phyloP scores from a whole-genome alignment of 1,140 invertebrate species.

The Drosophila melanica region DNA sequence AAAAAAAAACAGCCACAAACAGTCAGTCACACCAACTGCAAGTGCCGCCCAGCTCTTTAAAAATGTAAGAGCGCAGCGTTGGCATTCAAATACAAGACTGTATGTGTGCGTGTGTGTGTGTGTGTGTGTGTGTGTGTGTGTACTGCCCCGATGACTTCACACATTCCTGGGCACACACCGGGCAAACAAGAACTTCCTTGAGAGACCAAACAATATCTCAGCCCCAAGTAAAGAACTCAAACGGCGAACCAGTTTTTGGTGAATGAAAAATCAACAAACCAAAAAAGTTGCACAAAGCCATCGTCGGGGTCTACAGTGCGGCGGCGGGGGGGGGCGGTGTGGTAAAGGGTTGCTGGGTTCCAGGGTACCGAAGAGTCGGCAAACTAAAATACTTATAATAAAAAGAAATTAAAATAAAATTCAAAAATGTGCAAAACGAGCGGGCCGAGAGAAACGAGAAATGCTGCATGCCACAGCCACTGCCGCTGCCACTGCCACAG shows the following conservation, averaged over 20 bases:
- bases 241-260: slow-evolving; percentile 80
- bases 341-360: slow-evolving; percentile 9
- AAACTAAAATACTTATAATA: slow-evolving; percentile 77
- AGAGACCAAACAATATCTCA: slow-evolving; percentile 49
- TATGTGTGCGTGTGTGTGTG: slow-evolving; percentile 20
- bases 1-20: too few relatives aligned
- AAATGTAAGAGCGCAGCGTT: slow-evolving; percentile 65
- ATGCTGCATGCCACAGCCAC: slow-evolving; percentile 70
- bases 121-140: slow-evolving; percentile 14
- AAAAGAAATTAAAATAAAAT: slow-evolving; percentile 83
- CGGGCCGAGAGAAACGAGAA: slow-evolving; percentile 58
- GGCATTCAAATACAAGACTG: slow-evolving; percentile 63
- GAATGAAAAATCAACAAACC: slow-evolving; percentile 80
- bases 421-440: slow-evolving; percentile 82
- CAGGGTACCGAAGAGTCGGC: slow-evolving; percentile 14
- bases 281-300: slow-evolving; percentile 67
- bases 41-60: slow-evolving; percentile 78
- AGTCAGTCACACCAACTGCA: slow-evolving; percentile 52
- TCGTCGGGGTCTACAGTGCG: slow-evolving; percentile 14
- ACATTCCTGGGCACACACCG: slow-evolving; percentile 64
- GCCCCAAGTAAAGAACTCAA: slow-evolving; percentile 64
- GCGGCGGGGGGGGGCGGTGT: slow-evolving; percentile 13
- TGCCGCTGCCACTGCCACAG: slow-evolving; percentile 7
- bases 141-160: slow-evolving; percentile 72
- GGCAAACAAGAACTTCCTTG: slow-evolving; percentile 52